phyloP scores from a whole-genome alignment of 1,140 invertebrate genomes.

The Tyrophagus putrescentiae region DNA sequence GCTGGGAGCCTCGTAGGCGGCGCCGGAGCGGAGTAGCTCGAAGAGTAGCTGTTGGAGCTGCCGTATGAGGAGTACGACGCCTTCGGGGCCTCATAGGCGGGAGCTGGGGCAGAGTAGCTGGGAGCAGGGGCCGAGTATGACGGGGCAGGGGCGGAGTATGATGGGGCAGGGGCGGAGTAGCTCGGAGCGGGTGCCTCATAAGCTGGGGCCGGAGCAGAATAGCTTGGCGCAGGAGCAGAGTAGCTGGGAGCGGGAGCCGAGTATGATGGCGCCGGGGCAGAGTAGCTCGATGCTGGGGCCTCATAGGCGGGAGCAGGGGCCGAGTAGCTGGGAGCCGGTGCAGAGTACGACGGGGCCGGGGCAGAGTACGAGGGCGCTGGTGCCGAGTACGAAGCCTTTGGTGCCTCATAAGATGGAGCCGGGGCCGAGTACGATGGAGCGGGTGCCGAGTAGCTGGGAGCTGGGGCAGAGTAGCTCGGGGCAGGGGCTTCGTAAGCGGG shows the following conservation, averaged over 20 bases:
- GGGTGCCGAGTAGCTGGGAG: not conserved
- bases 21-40: too few relatives aligned
- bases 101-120: conserved; percentile 1
- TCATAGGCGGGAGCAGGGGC: not conserved
- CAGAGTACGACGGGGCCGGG: not conserved
- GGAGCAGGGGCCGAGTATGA: too few relatives aligned
- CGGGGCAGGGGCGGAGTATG: not conserved
- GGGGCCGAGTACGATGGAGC: too few relatives aligned
- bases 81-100: not conserved
- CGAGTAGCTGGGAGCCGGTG: not conserved
- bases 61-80: too few relatives aligned
- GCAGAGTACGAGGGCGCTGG: not conserved
- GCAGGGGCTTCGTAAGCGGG: not conserved
- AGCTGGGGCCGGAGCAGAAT: conserved; percentile 1
- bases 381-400: conserved; percentile 1
- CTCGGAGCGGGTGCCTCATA: not conserved
- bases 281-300: conserved; percentile 7
- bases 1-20: not conserved
- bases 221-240: not conserved
- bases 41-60: conserved; percentile 3
- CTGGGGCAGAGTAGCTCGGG: not conserved
- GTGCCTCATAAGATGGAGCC: not conserved
- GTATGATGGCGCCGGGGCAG: not conserved
- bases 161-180: too few relatives aligned
- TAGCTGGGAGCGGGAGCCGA: not conserved